phyloP scores from a whole-genome alignment of 1,140 invertebrate genomes.

The Neodiprion fabricii region DNA sequence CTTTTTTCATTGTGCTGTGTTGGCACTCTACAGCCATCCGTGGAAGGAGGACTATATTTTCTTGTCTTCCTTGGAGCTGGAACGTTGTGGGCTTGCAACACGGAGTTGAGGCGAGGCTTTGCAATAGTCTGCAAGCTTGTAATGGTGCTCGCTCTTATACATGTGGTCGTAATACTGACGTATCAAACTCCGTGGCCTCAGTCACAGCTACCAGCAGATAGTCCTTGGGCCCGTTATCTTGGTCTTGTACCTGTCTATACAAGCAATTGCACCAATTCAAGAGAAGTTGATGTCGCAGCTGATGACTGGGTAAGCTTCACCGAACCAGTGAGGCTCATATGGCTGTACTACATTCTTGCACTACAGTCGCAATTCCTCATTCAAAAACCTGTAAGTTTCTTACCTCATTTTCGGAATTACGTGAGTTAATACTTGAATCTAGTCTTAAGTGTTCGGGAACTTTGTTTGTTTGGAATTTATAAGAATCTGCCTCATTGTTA shows the following conservation, averaged over 20 bases:
- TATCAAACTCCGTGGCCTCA: slow-evolving; percentile 90
- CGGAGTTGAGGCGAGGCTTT: slow-evolving; percentile 75
- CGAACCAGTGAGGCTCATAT: slow-evolving; percentile 76
- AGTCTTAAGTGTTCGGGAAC: slow-evolving; percentile 25
- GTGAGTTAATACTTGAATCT: slow-evolving; percentile 5
- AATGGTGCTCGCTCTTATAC: slow-evolving; percentile 76
- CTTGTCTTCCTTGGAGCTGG: slow-evolving; percentile 82
- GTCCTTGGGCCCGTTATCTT: slow-evolving; percentile 74
- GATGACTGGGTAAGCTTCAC: slow-evolving; percentile 75
- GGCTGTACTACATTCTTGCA: slow-evolving; percentile 76
- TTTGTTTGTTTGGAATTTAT: slow-evolving; percentile 21
- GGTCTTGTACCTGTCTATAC: slow-evolving; percentile 69
- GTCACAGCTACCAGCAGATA: slow-evolving; percentile 72
- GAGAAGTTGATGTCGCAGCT: slow-evolving; percentile 63
- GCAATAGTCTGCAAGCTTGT: slow-evolving; percentile 74
- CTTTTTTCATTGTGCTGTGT: slow-evolving; percentile 78
- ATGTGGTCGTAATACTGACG: slow-evolving; percentile 78
- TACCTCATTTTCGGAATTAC: neutral
- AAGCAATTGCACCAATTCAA: slow-evolving; percentile 69
- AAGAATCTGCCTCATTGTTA: too few relatives aligned
- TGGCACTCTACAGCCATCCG: slow-evolving; percentile 78
- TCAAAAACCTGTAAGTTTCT: slow-evolving; percentile 70
- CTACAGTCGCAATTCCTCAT: slow-evolving; percentile 74
- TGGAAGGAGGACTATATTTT: slow-evolving; percentile 85
- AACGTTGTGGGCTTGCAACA: slow-evolving; percentile 89